Base-by-base conservation (phyloP, 53 echinoderm and acorn worm genomes). In the Stichopus horrens region DNA sequence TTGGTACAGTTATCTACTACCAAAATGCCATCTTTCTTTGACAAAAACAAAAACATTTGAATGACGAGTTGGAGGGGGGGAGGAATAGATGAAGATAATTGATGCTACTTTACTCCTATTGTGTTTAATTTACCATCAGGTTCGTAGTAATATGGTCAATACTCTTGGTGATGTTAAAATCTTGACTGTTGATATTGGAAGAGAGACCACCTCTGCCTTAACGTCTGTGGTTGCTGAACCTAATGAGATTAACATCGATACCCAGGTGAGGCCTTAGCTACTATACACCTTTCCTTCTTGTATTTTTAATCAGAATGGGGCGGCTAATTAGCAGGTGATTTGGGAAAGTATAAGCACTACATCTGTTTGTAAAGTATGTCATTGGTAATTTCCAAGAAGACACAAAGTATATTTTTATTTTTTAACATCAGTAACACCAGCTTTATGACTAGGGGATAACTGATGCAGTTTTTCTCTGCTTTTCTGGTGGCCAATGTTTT, bases 161-260 rank as follows among this genome's bases (percentile, higher is more conserved):
- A 91, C 91, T 60, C 66, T 95, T 52, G 23, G 68, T 8, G 88
- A 89, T 9, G 74, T 95, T 4, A 90, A 89, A 21, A 82, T 93
- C 7, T 88, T 77, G 21, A 95, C 77, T 55, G 74, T 93, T 16
- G 93, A 95, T 54, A 5, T 88, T 4, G 88, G 91, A 23, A 88
- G 90, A 67, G 91, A 95, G 86, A 95, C 84, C 18, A 88, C 95
- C 8, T 89, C 93, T 11, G 95, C 91, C 52, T 67, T 95, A 11
- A 84, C 93, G 3, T 90, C 81, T 54, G 91, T 74, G 22, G 86
- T 95, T 8, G 73, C 54, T 63, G 84, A 93, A 59, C 93, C 92
- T 54, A 22, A 87, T 18, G 93, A 94, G 74, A 75, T 95, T 5
- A 21, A 83, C 7, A 73, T 73, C 6, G 52, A 76, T 6, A 92